phyloP scores from a whole-genome alignment of 2,888 invertebrate species.

The Syritta pipiens region DNA sequence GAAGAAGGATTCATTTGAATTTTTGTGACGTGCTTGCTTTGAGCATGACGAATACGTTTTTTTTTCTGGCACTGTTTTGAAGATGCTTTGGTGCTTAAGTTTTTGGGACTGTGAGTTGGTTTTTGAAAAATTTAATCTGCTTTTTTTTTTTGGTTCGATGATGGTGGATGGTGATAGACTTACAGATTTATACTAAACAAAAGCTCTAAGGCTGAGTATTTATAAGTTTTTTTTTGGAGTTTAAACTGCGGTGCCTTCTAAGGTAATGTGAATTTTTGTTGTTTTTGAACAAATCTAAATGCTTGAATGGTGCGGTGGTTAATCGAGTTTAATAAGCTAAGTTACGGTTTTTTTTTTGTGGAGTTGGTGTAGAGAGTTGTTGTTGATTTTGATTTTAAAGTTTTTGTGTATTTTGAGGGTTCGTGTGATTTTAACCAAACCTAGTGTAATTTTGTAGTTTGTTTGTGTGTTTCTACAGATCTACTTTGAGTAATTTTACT shows the following conservation, averaged over 20 bases:
- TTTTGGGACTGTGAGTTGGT: slow-evolving; percentile 46
- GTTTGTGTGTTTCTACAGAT: no score
- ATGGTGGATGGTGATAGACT: slow-evolving; percentile 31
- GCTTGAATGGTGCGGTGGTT: slow-evolving; percentile 21
- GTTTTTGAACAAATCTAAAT: not conserved
- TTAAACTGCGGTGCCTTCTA: slow-evolving; percentile 21
- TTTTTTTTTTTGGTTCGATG: slow-evolving; percentile 32
- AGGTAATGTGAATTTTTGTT: slow-evolving; percentile 2
- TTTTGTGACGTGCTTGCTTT: slow-evolving; percentile 55
- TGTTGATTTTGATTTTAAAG: no score
- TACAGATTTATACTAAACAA: not conserved
- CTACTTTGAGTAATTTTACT: no score
- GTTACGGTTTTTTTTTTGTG: no score
- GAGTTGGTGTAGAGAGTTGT: no score
- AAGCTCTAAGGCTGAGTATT: not conserved
- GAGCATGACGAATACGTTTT: slow-evolving; percentile 25
- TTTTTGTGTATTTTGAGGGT: no score
- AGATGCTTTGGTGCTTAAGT: slow-evolving; percentile 23
- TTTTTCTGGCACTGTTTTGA: slow-evolving; percentile 19
- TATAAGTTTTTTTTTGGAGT: slow-evolving; percentile 1
- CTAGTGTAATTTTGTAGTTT: no score
- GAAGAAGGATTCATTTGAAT: slow-evolving; percentile 17
- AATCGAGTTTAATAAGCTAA: not conserved
- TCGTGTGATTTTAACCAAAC: no score
- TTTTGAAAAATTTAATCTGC: slow-evolving; percentile 33